Evolutionary conservation across 2,888 invertebrate genomes (phyloP).

Genomic region (Coenonympha glycerion): DNA sequence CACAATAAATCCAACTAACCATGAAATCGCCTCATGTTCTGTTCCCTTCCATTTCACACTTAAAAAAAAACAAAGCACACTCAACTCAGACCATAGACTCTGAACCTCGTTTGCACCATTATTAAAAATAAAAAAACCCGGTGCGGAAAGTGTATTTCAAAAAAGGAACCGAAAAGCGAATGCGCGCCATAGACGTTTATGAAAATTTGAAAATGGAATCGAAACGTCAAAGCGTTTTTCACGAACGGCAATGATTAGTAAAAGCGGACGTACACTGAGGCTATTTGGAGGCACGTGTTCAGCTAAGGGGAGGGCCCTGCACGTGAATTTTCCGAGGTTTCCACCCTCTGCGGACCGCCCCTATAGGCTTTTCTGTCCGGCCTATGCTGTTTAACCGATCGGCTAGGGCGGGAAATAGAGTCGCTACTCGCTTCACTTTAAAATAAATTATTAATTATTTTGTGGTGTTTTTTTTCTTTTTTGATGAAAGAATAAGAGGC

Average conservation of each 20-base stretch:
- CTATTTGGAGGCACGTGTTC: conserved; percentile 72
- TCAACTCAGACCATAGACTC: conserved; percentile 48
- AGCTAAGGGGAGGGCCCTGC: conserved; percentile 64
- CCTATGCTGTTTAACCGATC: conserved; percentile 75
- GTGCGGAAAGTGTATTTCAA: too few species aligned
- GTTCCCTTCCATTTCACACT: conserved; percentile 63
- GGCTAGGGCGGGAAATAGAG: conserved; percentile 54
- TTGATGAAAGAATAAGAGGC: too few species aligned
- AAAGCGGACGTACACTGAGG: conserved; percentile 66
- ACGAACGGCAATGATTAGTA: conserved; percentile 67
- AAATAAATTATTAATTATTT: neutral
- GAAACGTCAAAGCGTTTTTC: conserved; percentile 54
- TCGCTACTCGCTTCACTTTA: conserved; percentile 35
- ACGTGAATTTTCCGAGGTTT: conserved; percentile 76
- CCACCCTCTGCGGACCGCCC: conserved; percentile 76
- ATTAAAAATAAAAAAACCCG: conserved; percentile 44
- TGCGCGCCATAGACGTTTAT: too few species aligned
- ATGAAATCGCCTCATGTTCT: conserved; percentile 69
- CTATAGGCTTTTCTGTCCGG: conserved; percentile 77
- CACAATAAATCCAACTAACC: conserved; percentile 55
- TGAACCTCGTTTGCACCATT: conserved; percentile 54
- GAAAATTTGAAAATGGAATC: conserved; percentile 40
- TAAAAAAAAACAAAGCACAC: conserved; percentile 45
- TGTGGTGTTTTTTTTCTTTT: neutral
- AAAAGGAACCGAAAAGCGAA: too few species aligned